phyloP scores from a whole-genome alignment of 2,797 vertebrate species.

The Clarias laeviceps region DNA sequence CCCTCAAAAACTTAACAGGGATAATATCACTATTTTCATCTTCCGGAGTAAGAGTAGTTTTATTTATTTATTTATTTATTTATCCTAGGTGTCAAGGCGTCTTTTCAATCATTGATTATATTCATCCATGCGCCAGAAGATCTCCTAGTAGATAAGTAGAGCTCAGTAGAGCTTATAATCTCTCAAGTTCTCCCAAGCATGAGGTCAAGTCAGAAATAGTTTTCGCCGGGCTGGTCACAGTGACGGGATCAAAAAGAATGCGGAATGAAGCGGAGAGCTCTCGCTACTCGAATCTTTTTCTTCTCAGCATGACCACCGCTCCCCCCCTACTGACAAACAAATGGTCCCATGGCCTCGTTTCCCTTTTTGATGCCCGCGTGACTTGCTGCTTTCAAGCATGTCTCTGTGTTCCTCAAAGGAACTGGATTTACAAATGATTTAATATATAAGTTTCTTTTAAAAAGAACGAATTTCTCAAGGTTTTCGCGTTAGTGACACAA shows the following conservation, averaged over 20 bases:
- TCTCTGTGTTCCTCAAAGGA: background rate
- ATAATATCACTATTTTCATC: background rate
- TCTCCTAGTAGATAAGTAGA: background rate
- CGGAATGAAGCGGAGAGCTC: slow-evolving; percentile 1
- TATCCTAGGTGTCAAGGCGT: background rate
- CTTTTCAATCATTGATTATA: background rate
- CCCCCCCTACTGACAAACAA: slow-evolving; percentile 7
- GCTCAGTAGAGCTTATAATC: background rate
- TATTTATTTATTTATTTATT: too few species aligned
- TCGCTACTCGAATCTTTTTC: slow-evolving; percentile 1
- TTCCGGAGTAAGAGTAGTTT: background rate
- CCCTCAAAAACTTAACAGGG: background rate
- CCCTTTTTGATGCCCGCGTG: background rate
- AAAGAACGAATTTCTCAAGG: background rate
- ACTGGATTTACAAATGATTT: background rate
- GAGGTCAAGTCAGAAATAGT: background rate
- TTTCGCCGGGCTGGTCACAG: background rate
- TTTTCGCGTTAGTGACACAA: background rate
- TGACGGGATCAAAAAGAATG: background rate
- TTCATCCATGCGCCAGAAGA: background rate
- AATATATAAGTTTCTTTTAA: background rate
- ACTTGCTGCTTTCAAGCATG: background rate
- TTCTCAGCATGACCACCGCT: slow-evolving; percentile 5
- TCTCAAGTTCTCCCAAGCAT: background rate
- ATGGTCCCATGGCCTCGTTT: background rate